Percentiles rank a stretch among this genome's conserved stretches.
phyloP scores from a whole-genome alignment of 2,113 vertebrate species.

The Gallinago jamesoni region DNA sequence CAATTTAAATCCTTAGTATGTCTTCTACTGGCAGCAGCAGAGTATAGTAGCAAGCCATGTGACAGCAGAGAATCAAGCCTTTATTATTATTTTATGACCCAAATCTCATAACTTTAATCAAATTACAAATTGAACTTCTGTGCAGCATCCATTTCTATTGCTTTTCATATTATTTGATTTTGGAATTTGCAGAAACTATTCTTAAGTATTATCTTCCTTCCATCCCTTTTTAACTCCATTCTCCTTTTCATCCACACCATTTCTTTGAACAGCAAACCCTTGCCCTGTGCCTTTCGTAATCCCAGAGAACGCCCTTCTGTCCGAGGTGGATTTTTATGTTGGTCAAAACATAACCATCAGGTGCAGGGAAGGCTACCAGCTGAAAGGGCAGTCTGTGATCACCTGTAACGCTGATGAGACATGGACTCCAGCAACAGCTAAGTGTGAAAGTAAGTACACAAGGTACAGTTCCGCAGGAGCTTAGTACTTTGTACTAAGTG shows the following conservation, averaged over 20 bases:
- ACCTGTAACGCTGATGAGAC: slow-evolving; percentile 89
- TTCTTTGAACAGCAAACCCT: slow-evolving; percentile 81
- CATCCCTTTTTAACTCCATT: neutral
- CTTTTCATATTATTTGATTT: neutral
- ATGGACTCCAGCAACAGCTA: slow-evolving; percentile 84
- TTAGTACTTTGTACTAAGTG: neutral
- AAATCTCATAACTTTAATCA: neutral
- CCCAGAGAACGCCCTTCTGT: slow-evolving; percentile 77
- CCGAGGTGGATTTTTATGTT: slow-evolving; percentile 83
- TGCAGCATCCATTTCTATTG: neutral
- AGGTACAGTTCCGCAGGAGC: rapidly evolving
- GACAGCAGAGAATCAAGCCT: neutral
- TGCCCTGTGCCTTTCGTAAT: slow-evolving; percentile 89
- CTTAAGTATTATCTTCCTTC: neutral
- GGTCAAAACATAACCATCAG: slow-evolving; percentile 83
- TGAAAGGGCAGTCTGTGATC: slow-evolving; percentile 79
- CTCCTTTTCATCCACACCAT: neutral
- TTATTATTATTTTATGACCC: neutral
- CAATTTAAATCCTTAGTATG: neutral
- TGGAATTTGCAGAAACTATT: neutral
- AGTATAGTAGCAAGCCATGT: neutral
- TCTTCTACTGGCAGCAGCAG: neutral
- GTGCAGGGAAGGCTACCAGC: slow-evolving; percentile 89
- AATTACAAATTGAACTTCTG: neutral
- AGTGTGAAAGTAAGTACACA: slow-evolving; percentile 89